A percentile compares a stretch with the other conserved stretches of the same genome.
phyloP scores from a whole-genome alignment of 1,140 invertebrate genomes.

The Musca domestica region DNA sequence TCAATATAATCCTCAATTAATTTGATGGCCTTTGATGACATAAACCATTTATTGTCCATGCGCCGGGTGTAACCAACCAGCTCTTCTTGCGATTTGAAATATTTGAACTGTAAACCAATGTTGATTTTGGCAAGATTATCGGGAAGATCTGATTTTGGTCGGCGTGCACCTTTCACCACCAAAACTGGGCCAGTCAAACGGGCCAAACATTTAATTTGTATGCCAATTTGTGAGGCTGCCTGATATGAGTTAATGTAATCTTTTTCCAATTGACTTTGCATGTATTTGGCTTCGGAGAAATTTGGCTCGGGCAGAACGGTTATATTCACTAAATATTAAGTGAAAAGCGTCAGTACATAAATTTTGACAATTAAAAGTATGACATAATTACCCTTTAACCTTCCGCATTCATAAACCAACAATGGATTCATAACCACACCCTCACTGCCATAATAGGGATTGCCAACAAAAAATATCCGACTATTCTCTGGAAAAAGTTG shows the following conservation, averaged over 20 bases:
- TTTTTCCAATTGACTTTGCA: slow-evolving; percentile 41
- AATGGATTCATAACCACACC: slow-evolving; percentile 63
- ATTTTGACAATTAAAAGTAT: neutral
- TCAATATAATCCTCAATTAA: slow-evolving; percentile 66
- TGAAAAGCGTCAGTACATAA: slow-evolving; percentile 12
- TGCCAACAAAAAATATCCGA: slow-evolving; percentile 73
- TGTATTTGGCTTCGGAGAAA: slow-evolving; percentile 38
- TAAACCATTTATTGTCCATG: slow-evolving; percentile 71
- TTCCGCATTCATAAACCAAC: slow-evolving; percentile 40
- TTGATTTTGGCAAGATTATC: slow-evolving; percentile 67
- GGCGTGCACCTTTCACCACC: slow-evolving; percentile 57
- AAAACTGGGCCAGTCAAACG: slow-evolving; percentile 81
- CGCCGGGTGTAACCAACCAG: slow-evolving; percentile 80
- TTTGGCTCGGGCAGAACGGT: slow-evolving; percentile 53
- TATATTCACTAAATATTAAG: slow-evolving; percentile 42
- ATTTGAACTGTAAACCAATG: slow-evolving; percentile 90
- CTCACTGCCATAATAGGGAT: slow-evolving; percentile 75
- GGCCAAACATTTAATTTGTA: slow-evolving; percentile 71
- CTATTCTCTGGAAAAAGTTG: slow-evolving; percentile 70
- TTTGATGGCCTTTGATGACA: slow-evolving; percentile 71
- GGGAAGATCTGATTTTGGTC: slow-evolving; percentile 34
- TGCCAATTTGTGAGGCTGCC: slow-evolving; percentile 52
- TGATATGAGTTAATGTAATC: slow-evolving; percentile 49
- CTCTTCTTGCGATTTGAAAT: slow-evolving; percentile 75
- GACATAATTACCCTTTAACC: slow-evolving; percentile 38